Base-by-base conservation (phyloP, 2,888 invertebrate genomes). In the Agapetus fuscipes region DNA sequence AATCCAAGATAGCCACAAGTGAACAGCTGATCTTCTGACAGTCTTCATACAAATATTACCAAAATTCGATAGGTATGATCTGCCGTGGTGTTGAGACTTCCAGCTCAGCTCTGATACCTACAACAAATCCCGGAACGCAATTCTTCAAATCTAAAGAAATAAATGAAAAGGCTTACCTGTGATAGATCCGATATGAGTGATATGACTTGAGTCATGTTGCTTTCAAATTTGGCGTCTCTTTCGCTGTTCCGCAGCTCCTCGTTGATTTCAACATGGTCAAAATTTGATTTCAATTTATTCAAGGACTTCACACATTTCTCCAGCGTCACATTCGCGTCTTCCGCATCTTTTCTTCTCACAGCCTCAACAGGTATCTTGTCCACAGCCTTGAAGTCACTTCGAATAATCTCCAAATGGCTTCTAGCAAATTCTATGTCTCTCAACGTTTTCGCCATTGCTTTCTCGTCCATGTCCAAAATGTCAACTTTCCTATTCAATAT, bases 151-250 rank as follows among this genome's bases (percentile, higher is more conserved):
- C n/a, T n/a, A n/a, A n/a, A n/a, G n/a, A n/a, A n/a, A n/a, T n/a
- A n/a, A n/a, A n/a, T n/a, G n/a, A n/a, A n/a, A n/a, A n/a, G 3
- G 17, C 17, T 16, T 15, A 46, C 46, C 41, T 37, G 15, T 6
- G 39, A 38, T 3, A 47, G 28, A 5, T 40, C 37, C 4, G 17
- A 29, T n/a, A 43, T 46, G 29, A 34, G 29, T 9, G 30, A 20
- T 11, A 33, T 31, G 6, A 37, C 26, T 13, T 35, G 37, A 10
- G 31, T 41, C 20, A 42, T 26, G 10, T 37, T 30, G 5, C 29
- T 27, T 40, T 47, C 47, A 27, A 47, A 45, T n/a, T 13, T 25
- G 11, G 37, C 12, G 35, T 47, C 38, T 6, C 44, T 28, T 7
- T 7, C 24, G 12, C 5, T 32, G 11, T 7, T 35, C 16, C 39